These are phyloP conservation scores for Tonatia bakeri DNA, from an alignment of 2,113 vertebrate species.

Conservation along the genomic window DNA sequence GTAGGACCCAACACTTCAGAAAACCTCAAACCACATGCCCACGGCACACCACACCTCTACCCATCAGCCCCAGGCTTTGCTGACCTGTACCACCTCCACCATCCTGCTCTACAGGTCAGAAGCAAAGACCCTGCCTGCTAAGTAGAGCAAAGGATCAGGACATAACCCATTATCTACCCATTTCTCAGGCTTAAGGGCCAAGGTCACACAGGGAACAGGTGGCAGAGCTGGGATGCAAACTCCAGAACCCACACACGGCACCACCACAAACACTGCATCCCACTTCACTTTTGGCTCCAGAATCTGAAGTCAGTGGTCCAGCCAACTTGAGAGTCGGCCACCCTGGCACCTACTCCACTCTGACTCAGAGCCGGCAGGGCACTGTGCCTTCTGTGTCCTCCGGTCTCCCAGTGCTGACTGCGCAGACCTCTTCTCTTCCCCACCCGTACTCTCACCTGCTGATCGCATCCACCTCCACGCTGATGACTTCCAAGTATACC, in stretches of 20 bases:
- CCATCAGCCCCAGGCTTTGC: neutral
- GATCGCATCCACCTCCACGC: neutral
- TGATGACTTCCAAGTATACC: accelerated
- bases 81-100: neutral
- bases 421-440: neutral
- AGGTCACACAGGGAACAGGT: neutral
- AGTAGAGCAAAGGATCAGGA: neutral
- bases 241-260: neutral
- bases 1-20: neutral
- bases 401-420: neutral
- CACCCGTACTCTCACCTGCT: neutral
- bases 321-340: neutral
- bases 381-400: neutral
- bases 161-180: neutral
- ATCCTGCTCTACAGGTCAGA: neutral
- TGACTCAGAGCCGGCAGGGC: neutral
- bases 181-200: neutral
- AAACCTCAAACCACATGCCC: neutral
- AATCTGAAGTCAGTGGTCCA: neutral
- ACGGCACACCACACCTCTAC: neutral
- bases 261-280: neutral
- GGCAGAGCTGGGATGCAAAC: neutral
- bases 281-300: neutral
- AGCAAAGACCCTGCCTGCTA: neutral
- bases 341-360: neutral